Evolutionary conservation across 2,113 vertebrate genomes (phyloP).

Genomic region (Phaethon lepturus): DNA sequence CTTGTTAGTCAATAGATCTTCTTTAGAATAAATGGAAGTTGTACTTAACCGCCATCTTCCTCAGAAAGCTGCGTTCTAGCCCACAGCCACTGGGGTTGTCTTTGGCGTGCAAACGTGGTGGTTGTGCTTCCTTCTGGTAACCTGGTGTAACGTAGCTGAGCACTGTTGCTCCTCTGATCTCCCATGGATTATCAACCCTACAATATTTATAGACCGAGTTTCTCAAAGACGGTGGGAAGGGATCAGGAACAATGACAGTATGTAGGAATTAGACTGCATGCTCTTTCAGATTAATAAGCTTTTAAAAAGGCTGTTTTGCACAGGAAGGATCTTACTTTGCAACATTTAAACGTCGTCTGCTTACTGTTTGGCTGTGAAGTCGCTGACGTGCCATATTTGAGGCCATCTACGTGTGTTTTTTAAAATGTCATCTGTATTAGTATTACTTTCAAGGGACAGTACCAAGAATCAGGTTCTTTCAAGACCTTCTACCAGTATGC

Average conservation of each 20-base stretch:
- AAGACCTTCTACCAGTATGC: constrained; percentile 73
- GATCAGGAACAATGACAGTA: neutral
- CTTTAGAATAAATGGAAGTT: neutral
- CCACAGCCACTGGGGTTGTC: neutral
- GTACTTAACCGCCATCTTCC: neutral
- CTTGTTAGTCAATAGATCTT: neutral
- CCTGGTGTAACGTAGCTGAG: neutral
- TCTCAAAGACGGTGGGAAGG: neutral
- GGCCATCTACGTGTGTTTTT: constrained; percentile 55
- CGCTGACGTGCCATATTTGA: constrained; percentile 14
- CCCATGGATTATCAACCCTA: neutral
- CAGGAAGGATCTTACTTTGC: neutral
- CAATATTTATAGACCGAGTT: neutral
- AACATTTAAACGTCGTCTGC: constrained; percentile 7
- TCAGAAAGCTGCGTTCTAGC: neutral
- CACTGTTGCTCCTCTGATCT: neutral
- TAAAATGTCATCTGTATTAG: constrained; percentile 75
- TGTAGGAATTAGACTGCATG: neutral
- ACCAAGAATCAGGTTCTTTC: constrained; percentile 71
- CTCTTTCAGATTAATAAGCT: neutral
- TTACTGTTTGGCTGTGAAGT: neutral
- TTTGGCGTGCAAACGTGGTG: rapidly evolving
- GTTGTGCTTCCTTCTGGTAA: neutral
- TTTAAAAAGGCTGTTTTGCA: neutral
- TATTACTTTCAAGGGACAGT: constrained; percentile 70